Evolutionary conservation across 2,113 vertebrate species (phyloP).

Genomic region (Piaya cayana): DNA sequence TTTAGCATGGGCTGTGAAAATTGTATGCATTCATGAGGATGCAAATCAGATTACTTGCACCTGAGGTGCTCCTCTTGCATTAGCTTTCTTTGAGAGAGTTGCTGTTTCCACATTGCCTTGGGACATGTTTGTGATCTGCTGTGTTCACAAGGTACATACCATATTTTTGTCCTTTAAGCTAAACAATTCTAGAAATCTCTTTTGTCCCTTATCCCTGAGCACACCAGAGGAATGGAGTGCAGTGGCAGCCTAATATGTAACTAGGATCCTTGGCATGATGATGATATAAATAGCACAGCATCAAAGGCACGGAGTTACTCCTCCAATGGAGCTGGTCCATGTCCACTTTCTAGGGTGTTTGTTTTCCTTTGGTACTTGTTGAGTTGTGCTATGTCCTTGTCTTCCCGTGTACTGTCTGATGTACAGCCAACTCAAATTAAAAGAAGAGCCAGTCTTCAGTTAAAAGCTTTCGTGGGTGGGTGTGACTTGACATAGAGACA

Average conservation of each 20-base stretch:
- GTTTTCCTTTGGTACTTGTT: slow-evolving; percentile 45
- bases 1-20: not conserved
- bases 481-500: slow-evolving; percentile 52
- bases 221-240: not conserved
- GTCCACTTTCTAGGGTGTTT: slow-evolving; percentile 59
- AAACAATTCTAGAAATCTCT: not conserved
- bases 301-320: slow-evolving; percentile 14
- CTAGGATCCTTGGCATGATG: not conserved
- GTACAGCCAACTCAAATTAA: slow-evolving; percentile 65
- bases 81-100: not conserved
- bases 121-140: accelerated
- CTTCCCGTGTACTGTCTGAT: slow-evolving; percentile 38
- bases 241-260: not conserved
- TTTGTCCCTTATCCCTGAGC: not conserved
- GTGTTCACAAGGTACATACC: not conserved
- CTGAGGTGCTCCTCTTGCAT: not conserved
- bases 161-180: not conserved
- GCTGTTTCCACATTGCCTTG: accelerated
- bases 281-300: not conserved
- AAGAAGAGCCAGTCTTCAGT: slow-evolving; percentile 52
- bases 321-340: slow-evolving; percentile 47
- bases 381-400: slow-evolving; percentile 38
- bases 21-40: accelerated
- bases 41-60: not conserved
- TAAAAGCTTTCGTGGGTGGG: slow-evolving; percentile 56